Percentiles rank a stretch among this genome's conserved stretches.
These are phyloP conservation scores for Drosophila pachea DNA, from an alignment of 1,140 invertebrate genomes.

Conservation along the genomic window DNA sequence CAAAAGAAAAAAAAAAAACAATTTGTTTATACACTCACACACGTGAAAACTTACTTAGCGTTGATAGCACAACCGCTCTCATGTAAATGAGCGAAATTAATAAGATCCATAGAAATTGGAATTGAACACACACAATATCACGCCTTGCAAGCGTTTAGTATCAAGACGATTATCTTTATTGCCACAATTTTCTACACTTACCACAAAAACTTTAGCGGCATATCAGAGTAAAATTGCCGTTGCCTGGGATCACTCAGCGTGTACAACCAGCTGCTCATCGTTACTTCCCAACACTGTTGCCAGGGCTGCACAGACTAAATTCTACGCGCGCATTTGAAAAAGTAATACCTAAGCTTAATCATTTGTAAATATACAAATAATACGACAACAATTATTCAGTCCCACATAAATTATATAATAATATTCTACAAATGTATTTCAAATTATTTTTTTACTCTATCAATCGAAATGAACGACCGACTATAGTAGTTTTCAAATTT, in stretches of 20 bases:
- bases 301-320: not conserved
- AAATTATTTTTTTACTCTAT: not conserved
- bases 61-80: not conserved
- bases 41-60: conserved; percentile 27
- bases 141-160: no score
- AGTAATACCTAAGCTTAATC: no score
- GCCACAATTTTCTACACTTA: conserved; percentile 2
- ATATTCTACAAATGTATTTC: not conserved
- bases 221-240: conserved; percentile 6
- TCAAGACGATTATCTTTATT: conserved; percentile 1
- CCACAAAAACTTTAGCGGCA: conserved; percentile 14
- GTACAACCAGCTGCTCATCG: conserved; percentile 4
- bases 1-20: conserved; percentile 20
- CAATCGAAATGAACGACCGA: not conserved
- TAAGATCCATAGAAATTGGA: not conserved
- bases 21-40: conserved; percentile 50
- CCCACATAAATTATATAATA: no score
- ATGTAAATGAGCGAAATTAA: not conserved
- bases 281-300: not conserved
- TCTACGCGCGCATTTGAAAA: not conserved
- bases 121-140: no score
- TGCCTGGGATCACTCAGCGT: not conserved
- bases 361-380: no score
- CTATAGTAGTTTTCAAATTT: conserved; percentile 44
- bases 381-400: no score